Evolutionary conservation across 2,113 vertebrate species (phyloP).

Genomic region (Sitta europaea): DNA sequence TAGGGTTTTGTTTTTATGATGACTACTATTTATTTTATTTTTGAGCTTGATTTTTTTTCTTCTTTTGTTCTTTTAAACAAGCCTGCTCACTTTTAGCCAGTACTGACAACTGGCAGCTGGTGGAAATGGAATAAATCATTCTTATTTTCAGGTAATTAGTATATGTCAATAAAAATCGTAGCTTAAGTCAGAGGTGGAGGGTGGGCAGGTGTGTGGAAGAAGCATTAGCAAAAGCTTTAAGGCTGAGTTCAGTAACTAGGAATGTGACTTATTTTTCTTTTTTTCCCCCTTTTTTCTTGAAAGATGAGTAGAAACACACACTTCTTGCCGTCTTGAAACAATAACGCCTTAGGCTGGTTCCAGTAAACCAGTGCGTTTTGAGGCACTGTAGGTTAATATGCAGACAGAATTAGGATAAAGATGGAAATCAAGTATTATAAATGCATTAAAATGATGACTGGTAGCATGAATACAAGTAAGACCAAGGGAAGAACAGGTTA

Average conservation of each 20-base stretch:
- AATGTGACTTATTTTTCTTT: neutral
- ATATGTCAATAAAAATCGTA: conserved; percentile 39
- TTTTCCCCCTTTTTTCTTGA: neutral
- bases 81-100: conserved; percentile 41
- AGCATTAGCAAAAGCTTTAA: neutral
- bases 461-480: neutral
- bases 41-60: neutral
- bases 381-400: neutral
- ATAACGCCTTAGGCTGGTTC: conserved; percentile 12
- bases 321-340: conserved; percentile 36
- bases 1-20: conserved; percentile 8
- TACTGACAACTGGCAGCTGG: conserved; percentile 48
- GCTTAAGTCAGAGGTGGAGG: conserved; percentile 18
- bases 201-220: neutral
- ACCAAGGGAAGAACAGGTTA: neutral
- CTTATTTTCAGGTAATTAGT: conserved; percentile 67
- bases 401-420: neutral
- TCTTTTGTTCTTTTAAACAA: neutral
- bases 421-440: neutral
- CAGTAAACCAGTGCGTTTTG: neutral
- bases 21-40: conserved; percentile 18
- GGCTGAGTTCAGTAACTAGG: neutral
- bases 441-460: neutral
- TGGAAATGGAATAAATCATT: neutral
- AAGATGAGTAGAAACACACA: neutral